A percentile compares a stretch with the other conserved stretches of the same genome.
These are phyloP conservation scores for Drosophila austrosaltans DNA, from an alignment of 2,888 invertebrate species.

Conservation along the genomic window DNA sequence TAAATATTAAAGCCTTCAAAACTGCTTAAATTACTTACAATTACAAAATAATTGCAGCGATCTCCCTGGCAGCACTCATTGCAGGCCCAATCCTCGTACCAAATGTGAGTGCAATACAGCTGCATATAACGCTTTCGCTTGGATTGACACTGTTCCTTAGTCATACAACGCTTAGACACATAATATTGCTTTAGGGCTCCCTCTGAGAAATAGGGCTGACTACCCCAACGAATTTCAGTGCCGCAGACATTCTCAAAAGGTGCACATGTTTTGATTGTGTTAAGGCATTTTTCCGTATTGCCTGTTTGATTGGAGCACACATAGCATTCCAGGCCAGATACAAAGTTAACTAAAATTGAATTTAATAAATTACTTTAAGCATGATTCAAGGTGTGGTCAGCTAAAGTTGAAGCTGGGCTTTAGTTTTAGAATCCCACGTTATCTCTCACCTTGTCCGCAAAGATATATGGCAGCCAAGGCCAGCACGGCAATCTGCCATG, in stretches of 20 bases:
- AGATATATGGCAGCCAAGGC: slow-evolving; percentile 70
- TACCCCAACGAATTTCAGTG: slow-evolving; percentile 95
- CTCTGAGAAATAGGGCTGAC: slow-evolving; percentile 96
- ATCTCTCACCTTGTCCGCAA: slow-evolving; percentile 71
- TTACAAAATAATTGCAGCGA: slow-evolving; percentile 96
- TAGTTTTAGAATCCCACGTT: no score
- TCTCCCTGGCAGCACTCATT: slow-evolving; percentile 98
- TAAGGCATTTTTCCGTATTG: slow-evolving; percentile 95
- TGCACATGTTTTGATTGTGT: slow-evolving; percentile 95
- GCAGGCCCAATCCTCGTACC: slow-evolving; percentile 99
- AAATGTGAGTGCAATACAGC: slow-evolving; percentile 92
- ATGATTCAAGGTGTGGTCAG: slow-evolving; percentile 57
- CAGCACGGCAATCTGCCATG: slow-evolving; percentile 76
- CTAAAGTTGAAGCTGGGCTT: slow-evolving; percentile 1
- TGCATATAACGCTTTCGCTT: slow-evolving; percentile 88
- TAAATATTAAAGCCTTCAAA: background rate
- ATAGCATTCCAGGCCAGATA: slow-evolving; percentile 93
- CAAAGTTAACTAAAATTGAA: slow-evolving; percentile 70
- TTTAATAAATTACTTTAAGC: slow-evolving; percentile 1
- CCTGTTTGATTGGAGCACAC: slow-evolving; percentile 96
- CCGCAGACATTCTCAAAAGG: slow-evolving; percentile 87
- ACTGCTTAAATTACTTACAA: slow-evolving; percentile 87
- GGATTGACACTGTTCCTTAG: slow-evolving; percentile 90
- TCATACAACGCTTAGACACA: slow-evolving; percentile 95
- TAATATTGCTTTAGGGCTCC: slow-evolving; percentile 96